Conservation (phyloP, 2,888 invertebrate genomes). For the Therioaphis trifolii region DNA sequence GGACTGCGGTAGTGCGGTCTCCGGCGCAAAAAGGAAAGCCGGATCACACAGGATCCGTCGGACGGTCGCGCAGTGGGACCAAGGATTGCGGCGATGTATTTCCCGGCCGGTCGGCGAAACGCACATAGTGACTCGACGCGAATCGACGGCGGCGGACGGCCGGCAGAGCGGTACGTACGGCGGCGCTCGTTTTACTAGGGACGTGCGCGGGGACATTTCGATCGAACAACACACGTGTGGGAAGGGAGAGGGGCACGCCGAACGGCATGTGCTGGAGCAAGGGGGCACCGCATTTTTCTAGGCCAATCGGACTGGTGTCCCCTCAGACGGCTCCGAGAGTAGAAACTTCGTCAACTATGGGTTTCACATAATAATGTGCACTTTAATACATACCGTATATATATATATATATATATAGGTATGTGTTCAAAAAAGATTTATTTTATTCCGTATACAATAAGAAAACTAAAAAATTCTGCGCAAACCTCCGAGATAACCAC, state of each 20-base stretch:
- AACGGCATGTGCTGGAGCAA: neutral
- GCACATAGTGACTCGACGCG: neutral
- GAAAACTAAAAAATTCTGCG: no score
- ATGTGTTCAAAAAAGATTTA: neutral
- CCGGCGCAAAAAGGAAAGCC: conserved; percentile 40
- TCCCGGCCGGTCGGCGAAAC: neutral
- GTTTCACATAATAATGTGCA: conserved; percentile 6
- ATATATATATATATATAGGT: no score
- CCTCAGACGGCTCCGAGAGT: neutral
- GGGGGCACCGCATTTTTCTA: conserved; percentile 29
- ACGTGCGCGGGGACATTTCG: conserved; percentile 14
- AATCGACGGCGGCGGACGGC: no score
- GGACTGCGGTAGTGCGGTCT: conserved; percentile 37
- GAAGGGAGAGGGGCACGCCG: neutral
- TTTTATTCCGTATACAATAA: neutral
- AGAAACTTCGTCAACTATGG: neutral
- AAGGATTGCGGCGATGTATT: conserved; percentile 35
- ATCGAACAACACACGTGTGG: neutral
- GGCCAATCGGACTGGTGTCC: conserved; percentile 46
- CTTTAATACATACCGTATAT: no score
- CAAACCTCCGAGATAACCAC: no score
- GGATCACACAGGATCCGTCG: conserved; percentile 43
- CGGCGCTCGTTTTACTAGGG: no score
- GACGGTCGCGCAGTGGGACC: conserved; percentile 41
- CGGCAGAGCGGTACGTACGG: no score